These are phyloP conservation scores for Graptemys geographica DNA, from an alignment of 2,797 vertebrate species.

Conservation along the genomic window DNA sequence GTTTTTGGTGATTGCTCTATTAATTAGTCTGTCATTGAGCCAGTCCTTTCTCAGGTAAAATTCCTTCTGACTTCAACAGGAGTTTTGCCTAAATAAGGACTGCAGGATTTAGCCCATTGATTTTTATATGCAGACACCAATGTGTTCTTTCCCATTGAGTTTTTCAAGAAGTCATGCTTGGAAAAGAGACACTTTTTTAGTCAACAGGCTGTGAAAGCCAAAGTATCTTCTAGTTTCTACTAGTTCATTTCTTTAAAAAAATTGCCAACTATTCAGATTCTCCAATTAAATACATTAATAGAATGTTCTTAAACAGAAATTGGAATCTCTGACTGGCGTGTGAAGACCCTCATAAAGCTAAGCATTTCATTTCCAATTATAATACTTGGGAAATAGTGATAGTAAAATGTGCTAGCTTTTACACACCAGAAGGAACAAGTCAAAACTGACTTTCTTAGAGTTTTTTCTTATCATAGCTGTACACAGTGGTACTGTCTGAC, in stretches of 20 bases:
- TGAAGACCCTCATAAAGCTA: constrained; percentile 55
- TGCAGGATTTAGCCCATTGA: not conserved
- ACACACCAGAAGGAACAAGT: constrained; percentile 49
- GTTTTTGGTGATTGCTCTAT: not conserved
- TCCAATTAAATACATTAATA: constrained; percentile 53
- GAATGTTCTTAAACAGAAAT: constrained; percentile 30
- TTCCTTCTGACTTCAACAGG: not conserved
- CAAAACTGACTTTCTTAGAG: constrained; percentile 52
- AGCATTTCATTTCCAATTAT: constrained; percentile 58
- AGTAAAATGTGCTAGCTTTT: constrained; percentile 49
- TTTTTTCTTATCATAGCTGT: constrained; percentile 67
- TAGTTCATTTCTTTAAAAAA: constrained; percentile 13
- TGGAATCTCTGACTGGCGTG: constrained; percentile 42
- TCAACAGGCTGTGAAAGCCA: constrained; percentile 36
- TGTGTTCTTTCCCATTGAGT: not conserved
- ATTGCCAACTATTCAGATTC: constrained; percentile 45
- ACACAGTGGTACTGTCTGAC: constrained; percentile 67
- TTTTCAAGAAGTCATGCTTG: not conserved
- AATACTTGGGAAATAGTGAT: constrained; percentile 39
- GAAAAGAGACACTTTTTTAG: rapidly evolving
- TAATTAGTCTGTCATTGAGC: not conserved
- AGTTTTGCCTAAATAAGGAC: not conserved
- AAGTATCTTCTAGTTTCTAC: constrained; percentile 12
- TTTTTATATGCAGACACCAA: not conserved
- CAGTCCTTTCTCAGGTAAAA: not conserved